Base-by-base conservation (phyloP, 2,797 vertebrate species). In the Acanthurus tractus region DNA sequence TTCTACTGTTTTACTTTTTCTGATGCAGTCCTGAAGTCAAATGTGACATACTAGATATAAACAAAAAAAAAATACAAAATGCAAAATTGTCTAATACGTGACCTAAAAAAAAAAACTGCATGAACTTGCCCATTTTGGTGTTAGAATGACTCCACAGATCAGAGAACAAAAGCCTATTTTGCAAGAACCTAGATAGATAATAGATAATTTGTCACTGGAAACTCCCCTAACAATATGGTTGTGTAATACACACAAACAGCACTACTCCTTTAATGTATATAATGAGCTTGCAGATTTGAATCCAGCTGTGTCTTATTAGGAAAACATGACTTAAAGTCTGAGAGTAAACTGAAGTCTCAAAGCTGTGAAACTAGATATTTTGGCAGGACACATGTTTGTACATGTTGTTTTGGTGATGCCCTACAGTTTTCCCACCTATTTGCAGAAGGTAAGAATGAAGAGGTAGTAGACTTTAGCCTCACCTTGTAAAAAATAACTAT, bases 401-500 rank as follows among this genome's bases (percentile, higher is more conserved):
- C 81, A 88, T 82, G 78, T 79, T 86, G 74, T 80, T 64, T 1
- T 13, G 36, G 18, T 54, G 42, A 70, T 57, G 55, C 36, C 59
- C 44, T 2, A 15, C 85, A 89, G 71, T 83, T 83, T 87, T 76
- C 38, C 57, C 46, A 7, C 20, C n/a, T 63, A 50, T 64, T 59
- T 46, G 48, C 78, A 81, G 76, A 80, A 71, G 87, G 74, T 20
- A 4, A 66, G 84, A 71, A 71, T 80, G 74, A 78, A 66, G 65
- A 70, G 34, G 77, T 57, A 50, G 55, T 14, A 64, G 76, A 81
- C 87, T 76, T 75, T 12, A 59, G 52, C 68, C 69, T 74, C 66
- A 78, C 79, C 74, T 83, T 77, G 34, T 18, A 68, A 45, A 67
- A 76, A 76, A 79, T 69, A 88, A 88, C 71, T 23, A 48, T 54